A percentile compares a stretch with the other conserved stretches of the same genome.
These are phyloP conservation scores for Drosophila triauraria DNA, from an alignment of 1,140 invertebrate species.

Conservation along the genomic window DNA sequence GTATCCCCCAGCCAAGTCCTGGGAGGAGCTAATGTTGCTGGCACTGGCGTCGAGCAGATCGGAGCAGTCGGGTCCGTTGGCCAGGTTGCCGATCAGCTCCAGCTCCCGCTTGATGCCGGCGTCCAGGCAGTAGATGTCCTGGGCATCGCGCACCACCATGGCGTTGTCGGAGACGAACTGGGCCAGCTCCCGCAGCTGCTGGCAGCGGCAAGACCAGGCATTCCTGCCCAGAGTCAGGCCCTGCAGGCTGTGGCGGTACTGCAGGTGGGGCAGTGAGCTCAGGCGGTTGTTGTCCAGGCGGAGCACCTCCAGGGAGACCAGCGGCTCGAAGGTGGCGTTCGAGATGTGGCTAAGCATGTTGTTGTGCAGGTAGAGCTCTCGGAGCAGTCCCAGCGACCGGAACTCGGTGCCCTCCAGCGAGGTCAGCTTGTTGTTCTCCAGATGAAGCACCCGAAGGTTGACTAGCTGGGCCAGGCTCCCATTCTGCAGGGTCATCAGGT, in stretches of 20 bases:
- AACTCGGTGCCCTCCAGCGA: slow-evolving; percentile 93
- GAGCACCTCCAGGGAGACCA: slow-evolving; percentile 92
- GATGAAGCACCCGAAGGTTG: slow-evolving; percentile 91
- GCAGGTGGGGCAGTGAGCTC: slow-evolving; percentile 86
- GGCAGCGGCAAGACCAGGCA: slow-evolving; percentile 95
- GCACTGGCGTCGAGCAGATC: slow-evolving; percentile 88
- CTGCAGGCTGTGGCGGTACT: slow-evolving; percentile 86
- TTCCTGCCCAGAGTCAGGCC: slow-evolving; percentile 93
- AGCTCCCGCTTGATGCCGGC: slow-evolving; percentile 91
- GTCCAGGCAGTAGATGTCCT: slow-evolving; percentile 92
- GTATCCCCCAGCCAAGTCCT: slow-evolving; percentile 90
- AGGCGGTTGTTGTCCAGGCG: slow-evolving; percentile 93
- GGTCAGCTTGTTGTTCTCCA: slow-evolving; percentile 93
- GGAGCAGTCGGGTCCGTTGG: slow-evolving; percentile 83
- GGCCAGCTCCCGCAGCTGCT: slow-evolving; percentile 93
- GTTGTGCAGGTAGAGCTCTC: slow-evolving; percentile 94
- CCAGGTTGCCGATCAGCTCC: slow-evolving; percentile 88
- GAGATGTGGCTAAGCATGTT: slow-evolving; percentile 92
- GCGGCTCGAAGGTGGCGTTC: slow-evolving; percentile 91
- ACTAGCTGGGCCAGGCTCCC: slow-evolving; percentile 94
- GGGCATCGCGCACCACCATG: slow-evolving; percentile 91
- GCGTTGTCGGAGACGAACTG: slow-evolving; percentile 93
- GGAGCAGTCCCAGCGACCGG: slow-evolving; percentile 90
- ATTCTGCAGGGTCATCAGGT: slow-evolving; percentile 92
- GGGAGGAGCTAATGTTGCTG: slow-evolving; percentile 90